These are phyloP conservation scores for Fragum fragum DNA, from an alignment of 2,888 invertebrate species.

Conservation along the genomic window DNA sequence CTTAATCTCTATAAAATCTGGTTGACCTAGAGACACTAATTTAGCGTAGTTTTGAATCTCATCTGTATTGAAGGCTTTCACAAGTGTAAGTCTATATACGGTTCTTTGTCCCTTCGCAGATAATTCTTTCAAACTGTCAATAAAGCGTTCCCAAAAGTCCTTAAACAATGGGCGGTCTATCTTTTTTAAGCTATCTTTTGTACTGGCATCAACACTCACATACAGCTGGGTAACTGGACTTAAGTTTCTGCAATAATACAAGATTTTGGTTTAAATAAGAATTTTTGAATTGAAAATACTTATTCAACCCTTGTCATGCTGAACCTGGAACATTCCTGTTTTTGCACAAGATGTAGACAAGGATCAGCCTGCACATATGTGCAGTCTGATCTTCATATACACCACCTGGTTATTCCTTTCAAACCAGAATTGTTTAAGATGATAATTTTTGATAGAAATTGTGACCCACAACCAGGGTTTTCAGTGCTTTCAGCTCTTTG, in stretches of 20 bases:
- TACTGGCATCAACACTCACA: conserved; percentile 89
- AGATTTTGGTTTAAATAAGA: too few relatives aligned
- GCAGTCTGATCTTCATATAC: too few relatives aligned
- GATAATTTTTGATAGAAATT: too few relatives aligned
- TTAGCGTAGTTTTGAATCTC: conserved; percentile 89
- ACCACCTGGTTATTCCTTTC: too few relatives aligned
- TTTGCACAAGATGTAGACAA: too few relatives aligned
- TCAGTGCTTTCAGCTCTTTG: too few relatives aligned
- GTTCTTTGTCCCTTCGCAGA: conserved; percentile 89
- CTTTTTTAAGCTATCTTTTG: conserved; percentile 89
- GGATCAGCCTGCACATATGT: too few relatives aligned
- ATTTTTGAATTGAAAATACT: too few relatives aligned
- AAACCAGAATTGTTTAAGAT: too few relatives aligned
- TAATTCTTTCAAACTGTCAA: conserved; percentile 88
- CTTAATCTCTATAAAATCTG: conserved; percentile 90
- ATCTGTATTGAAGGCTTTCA: conserved; percentile 89
- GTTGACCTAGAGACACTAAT: conserved; percentile 88
- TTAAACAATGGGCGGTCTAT: conserved; percentile 89
- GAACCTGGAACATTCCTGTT: too few relatives aligned
- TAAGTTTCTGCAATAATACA: conserved; percentile 81
- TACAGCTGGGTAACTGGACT: conserved; percentile 89
- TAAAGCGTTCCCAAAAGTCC: conserved; percentile 89
- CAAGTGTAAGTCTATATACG: conserved; percentile 89
- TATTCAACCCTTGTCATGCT: too few relatives aligned
- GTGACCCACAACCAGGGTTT: too few relatives aligned